phyloP scores from a whole-genome alignment of 1,140 invertebrate genomes.

The Sipha flava region DNA sequence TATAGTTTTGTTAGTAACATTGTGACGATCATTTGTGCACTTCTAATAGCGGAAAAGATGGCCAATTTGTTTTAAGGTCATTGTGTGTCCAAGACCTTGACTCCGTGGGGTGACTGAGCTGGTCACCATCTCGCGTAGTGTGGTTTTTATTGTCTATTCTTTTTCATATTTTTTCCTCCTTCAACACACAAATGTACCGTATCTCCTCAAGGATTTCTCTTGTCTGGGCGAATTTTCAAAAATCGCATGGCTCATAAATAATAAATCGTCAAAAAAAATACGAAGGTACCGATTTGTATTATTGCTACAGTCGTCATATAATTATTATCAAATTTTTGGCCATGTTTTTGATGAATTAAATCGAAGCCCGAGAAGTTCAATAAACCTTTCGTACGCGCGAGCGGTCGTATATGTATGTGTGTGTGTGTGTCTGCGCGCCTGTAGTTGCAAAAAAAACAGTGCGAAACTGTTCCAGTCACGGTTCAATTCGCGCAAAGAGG shows the following conservation, averaged over 20 bases:
- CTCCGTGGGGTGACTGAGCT: conserved; percentile 23
- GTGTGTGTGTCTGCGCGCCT: neutral
- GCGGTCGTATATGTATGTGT: neutral
- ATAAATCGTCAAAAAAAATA: too few relatives aligned
- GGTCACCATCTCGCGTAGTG: neutral
- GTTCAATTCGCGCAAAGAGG: conserved; percentile 29
- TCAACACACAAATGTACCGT: neutral
- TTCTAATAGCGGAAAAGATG: neutral
- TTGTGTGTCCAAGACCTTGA: conserved; percentile 20
- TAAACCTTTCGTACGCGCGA: neutral
- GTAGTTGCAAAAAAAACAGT: conserved; percentile 22
- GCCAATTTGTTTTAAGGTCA: neutral
- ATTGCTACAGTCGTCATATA: neutral
- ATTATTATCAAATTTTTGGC: neutral
- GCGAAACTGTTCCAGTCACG: conserved; percentile 28
- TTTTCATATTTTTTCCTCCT: neutral
- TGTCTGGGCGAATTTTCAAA: neutral
- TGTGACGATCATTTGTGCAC: neutral
- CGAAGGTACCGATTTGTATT: too few relatives aligned
- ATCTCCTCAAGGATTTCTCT: neutral
- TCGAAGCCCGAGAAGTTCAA: conserved; percentile 19
- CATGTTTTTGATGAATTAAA: neutral
- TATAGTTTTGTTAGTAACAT: neutral
- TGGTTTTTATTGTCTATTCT: neutral
- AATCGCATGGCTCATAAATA: neutral